Conservation (phyloP, 2,888 invertebrate genomes). For the Omphaloscelis lunosa region DNA sequence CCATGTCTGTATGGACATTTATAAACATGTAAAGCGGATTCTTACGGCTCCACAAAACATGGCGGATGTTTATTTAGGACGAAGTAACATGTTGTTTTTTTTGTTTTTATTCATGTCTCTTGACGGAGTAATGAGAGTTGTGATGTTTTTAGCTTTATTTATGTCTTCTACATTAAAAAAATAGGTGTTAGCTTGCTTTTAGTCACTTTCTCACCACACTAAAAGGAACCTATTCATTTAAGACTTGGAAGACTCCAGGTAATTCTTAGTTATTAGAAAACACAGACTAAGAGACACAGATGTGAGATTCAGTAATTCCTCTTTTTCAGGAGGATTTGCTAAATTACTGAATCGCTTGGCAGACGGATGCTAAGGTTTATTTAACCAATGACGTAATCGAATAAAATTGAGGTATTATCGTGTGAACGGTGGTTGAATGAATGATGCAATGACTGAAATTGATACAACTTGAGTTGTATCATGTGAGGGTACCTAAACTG, state of each 20-base stretch:
- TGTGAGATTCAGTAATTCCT: no score
- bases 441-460: no score
- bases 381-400: no score
- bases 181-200: neutral
- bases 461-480: no score
- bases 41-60: constrained; percentile 13
- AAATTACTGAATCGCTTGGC: neutral
- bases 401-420: no score
- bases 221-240: neutral
- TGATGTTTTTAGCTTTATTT: constrained; percentile 9
- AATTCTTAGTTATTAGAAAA: no score
- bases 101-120: constrained; percentile 34
- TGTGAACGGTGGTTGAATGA: no score
- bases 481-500: no score
- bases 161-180: neutral
- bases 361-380: neutral
- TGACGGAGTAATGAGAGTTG: constrained; percentile 31
- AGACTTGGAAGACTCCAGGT: no score
- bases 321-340: neutral
- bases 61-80: constrained; percentile 62
- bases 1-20: constrained; percentile 22
- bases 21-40: constrained; percentile 48
- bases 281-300: no score
- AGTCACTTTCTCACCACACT: neutral
- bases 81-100: constrained; percentile 38